A percentile compares a stretch with the other conserved stretches of the same genome.
Conservation (phyloP, 1,140 invertebrate species). For the Trichomalopsis sarcophagae region DNA sequence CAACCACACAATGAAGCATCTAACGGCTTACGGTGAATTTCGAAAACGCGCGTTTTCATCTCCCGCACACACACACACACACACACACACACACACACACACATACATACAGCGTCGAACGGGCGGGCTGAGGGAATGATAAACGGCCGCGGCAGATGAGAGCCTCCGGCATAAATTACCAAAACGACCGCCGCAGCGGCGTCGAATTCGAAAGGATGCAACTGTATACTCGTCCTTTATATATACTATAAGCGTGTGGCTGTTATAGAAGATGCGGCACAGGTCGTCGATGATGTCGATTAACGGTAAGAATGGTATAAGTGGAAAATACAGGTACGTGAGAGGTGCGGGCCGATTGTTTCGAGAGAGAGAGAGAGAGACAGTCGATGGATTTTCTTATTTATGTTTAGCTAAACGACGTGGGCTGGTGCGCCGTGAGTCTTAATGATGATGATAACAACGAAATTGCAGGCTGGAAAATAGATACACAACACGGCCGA, state of each 20-base stretch:
- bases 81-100: neutral
- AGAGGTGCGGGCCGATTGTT: neutral
- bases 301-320: slow-evolving; percentile 1
- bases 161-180: slow-evolving; percentile 14
- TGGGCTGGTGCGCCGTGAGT: neutral
- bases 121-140: neutral
- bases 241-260: neutral
- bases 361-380: neutral
- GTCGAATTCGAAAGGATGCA: neutral
- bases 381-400: neutral
- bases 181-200: neutral
- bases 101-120: neutral
- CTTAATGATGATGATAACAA: neutral
- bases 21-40: slow-evolving; percentile 16
- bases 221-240: neutral
- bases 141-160: neutral
- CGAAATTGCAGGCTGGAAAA: neutral
- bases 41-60: neutral
- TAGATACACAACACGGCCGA: neutral
- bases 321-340: neutral
- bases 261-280: neutral
- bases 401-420: neutral
- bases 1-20: neutral
- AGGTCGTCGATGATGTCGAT: neutral
- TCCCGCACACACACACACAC: neutral